These are phyloP conservation scores for Eudasyphora cyanicolor DNA, from an alignment of 2,888 invertebrate species.

Conservation along the genomic window DNA sequence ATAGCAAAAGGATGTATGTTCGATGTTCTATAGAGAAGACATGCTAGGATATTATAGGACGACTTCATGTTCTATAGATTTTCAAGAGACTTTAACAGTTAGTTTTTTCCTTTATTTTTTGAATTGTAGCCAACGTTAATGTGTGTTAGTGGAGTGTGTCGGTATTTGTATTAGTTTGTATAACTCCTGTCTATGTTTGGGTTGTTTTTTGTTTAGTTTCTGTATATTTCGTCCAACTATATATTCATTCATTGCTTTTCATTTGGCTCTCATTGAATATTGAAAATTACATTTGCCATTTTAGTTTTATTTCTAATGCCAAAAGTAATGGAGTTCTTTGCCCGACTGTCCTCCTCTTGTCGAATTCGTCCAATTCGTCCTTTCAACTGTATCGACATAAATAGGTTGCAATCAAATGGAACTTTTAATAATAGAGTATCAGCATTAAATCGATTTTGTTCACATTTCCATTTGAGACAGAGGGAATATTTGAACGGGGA, in stretches of 20 bases:
- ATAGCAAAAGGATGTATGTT: not conserved
- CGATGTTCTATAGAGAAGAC: too few relatives aligned
- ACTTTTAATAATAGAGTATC: conserved; percentile 61
- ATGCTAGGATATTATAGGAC: not conserved
- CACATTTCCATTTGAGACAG: not conserved
- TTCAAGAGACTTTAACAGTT: not conserved
- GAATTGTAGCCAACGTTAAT: not conserved
- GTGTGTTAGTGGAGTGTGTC: conserved; percentile 21
- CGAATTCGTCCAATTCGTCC: conserved; percentile 44
- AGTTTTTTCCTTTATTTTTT: not conserved
- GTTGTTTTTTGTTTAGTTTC: conserved; percentile 20
- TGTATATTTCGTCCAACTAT: not conserved
- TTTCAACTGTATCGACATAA: conserved; percentile 59
- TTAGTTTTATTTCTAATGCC: conserved; percentile 33
- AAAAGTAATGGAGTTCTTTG: not conserved
- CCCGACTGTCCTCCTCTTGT: not conserved
- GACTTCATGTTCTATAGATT: not conserved
- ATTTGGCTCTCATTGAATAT: conserved; percentile 56
- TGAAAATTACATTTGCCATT: conserved; percentile 60
- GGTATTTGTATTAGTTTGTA: not conserved
- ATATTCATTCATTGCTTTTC: conserved; percentile 21
- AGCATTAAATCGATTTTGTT: conserved; percentile 15
- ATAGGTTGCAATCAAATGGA: conserved; percentile 64
- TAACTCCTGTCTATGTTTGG: not conserved
- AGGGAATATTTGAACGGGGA: not conserved